phyloP scores from a whole-genome alignment of 1,140 invertebrate genomes.

The Laupala kohalensis region DNA sequence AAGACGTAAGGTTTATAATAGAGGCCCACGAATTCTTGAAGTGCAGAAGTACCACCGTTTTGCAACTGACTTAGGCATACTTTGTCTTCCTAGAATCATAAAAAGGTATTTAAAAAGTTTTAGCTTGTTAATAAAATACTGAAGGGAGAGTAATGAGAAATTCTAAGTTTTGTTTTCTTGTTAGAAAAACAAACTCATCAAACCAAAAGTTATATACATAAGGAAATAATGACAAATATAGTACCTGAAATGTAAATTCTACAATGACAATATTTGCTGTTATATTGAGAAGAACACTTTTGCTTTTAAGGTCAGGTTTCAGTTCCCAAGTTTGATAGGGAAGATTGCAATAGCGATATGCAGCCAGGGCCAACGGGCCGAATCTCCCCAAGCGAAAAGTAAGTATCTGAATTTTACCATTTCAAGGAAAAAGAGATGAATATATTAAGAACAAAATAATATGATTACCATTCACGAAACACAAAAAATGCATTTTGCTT shows the following conservation, averaged over 20 bases:
- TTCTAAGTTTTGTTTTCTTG: no score
- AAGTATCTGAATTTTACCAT: constrained; percentile 29
- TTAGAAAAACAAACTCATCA: no score
- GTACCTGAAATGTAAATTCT: constrained; percentile 47
- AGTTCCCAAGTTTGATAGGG: constrained; percentile 78
- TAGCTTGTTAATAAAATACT: no score
- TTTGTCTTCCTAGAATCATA: constrained; percentile 30
- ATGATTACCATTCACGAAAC: not conserved
- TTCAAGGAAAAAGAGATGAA: not conserved
- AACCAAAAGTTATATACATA: no score
- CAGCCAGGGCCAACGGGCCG: constrained; percentile 60
- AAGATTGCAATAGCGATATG: constrained; percentile 59
- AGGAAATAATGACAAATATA: no score
- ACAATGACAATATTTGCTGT: constrained; percentile 53
- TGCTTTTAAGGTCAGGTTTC: constrained; percentile 46
- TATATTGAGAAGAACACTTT: constrained; percentile 43
- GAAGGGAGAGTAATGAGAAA: no score
- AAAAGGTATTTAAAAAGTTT: no score
- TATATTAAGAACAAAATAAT: not conserved
- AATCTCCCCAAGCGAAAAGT: constrained; percentile 59
- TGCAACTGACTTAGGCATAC: constrained; percentile 40
- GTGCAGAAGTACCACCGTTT: constrained; percentile 37
- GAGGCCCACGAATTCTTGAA: constrained; percentile 38
- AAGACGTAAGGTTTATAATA: constrained; percentile 38
- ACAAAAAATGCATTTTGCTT: not conserved